These are phyloP conservation scores for Lucilia sericata DNA, from an alignment of 1,140 invertebrate genomes.

Conservation along the genomic window DNA sequence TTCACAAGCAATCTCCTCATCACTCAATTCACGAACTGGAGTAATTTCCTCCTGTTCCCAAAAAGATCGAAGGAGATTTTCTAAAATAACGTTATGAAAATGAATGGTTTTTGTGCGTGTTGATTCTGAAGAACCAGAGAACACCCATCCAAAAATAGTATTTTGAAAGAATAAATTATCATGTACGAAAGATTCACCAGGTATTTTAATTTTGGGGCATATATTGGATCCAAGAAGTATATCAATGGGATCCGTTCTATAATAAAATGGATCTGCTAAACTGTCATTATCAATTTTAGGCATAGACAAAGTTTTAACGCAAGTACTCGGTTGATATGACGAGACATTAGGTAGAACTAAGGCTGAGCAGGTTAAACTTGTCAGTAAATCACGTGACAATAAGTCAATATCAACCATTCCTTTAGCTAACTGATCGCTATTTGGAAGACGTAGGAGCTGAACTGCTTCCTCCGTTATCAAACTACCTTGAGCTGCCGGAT, in stretches of 20 bases:
- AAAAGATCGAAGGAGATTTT: not conserved
- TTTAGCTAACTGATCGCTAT: not conserved
- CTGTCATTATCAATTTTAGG: not conserved
- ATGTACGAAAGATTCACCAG: not conserved
- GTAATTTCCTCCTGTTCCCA: conserved; percentile 26
- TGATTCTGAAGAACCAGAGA: not conserved
- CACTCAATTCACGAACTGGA: no score
- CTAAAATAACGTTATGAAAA: conserved; percentile 22
- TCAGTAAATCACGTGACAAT: not conserved
- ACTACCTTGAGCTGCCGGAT: not conserved
- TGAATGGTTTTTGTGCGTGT: not conserved
- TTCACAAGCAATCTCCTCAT: not conserved
- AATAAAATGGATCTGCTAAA: conserved; percentile 36
- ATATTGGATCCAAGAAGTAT: conserved; percentile 1
- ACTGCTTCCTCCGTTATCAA: not conserved
- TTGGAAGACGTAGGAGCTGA: not conserved
- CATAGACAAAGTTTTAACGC: not conserved
- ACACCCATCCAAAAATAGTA: conserved; percentile 13
- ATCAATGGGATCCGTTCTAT: conserved; percentile 33
- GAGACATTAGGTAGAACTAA: not conserved
- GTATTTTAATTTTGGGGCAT: conserved; percentile 9
- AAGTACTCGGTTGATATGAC: not conserved
- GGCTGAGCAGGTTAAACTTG: not conserved
- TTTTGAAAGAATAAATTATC: conserved; percentile 15
- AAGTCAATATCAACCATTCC: not conserved